These are phyloP conservation scores for Typhlichthys eigenmanni DNA, from an alignment of 2,797 vertebrate species.

Conservation along the genomic window DNA sequence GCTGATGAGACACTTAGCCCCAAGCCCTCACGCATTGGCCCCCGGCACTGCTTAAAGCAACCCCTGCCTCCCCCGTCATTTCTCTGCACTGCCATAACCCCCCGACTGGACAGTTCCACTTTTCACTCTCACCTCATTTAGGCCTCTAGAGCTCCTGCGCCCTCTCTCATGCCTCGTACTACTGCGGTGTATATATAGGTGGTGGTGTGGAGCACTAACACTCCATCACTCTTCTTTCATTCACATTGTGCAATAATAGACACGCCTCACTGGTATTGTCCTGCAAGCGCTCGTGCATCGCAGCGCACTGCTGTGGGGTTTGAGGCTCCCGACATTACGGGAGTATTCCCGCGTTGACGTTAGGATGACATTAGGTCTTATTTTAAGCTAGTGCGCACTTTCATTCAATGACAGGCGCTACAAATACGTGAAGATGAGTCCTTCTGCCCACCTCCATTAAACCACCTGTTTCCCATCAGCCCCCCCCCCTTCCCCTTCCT, in stretches of 20 bases:
- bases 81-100: conserved; percentile 35
- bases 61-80: not conserved
- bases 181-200: conserved; percentile 57
- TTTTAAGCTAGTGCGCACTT: too few species aligned
- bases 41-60: conserved; percentile 76
- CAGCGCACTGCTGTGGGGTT: conserved; percentile 36
- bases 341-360: conserved; percentile 20
- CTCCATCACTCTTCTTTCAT: conserved; percentile 77
- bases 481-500: too few species aligned
- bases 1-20: conserved; percentile 99
- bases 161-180: conserved; percentile 52
- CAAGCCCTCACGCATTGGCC: conserved; percentile 92
- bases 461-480: too few species aligned
- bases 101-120: conserved; percentile 77
- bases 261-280: conserved; percentile 58
- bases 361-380: too few species aligned
- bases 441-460: too few species aligned
- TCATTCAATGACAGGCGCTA: too few species aligned
- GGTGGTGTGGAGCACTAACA: conserved; percentile 65
- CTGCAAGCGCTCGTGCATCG: conserved; percentile 65
- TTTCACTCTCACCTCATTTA: conserved; percentile 66
- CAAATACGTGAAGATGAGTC: too few species aligned
- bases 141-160: conserved; percentile 53
- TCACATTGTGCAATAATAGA: conserved; percentile 70
- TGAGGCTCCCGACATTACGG: conserved; percentile 41